phyloP scores from a whole-genome alignment of 2,797 vertebrate species.

The Halcyon smyrnensis region DNA sequence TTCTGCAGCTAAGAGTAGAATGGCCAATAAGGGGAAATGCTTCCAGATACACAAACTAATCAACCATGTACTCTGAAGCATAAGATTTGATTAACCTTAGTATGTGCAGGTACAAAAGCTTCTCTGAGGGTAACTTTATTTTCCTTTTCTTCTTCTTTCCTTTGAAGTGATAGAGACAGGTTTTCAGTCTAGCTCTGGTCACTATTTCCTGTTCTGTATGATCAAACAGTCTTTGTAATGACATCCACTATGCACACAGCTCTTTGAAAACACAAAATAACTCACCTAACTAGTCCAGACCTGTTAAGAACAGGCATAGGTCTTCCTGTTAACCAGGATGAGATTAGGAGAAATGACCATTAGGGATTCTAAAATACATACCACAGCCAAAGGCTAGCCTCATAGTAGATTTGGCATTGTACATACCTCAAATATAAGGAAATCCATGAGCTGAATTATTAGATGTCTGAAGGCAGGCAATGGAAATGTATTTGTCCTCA shows the following conservation, averaged over 20 bases:
- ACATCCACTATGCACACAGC: not conserved
- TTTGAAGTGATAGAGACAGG: constrained; percentile 8
- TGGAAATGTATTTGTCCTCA: not conserved
- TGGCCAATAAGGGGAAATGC: constrained; percentile 18
- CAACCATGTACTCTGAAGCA: constrained; percentile 34
- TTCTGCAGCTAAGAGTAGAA: constrained; percentile 2
- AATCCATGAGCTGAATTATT: not conserved
- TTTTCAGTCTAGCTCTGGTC: constrained; percentile 11
- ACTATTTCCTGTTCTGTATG: constrained; percentile 22
- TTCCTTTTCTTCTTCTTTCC: constrained; percentile 35
- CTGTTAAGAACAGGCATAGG: not conserved
- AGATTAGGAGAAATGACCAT: not conserved
- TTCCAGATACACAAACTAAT: constrained; percentile 43
- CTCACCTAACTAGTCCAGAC: not conserved
- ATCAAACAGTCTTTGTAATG: not conserved
- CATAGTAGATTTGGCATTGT: not conserved
- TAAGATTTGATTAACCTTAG: constrained; percentile 58
- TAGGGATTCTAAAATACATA: not conserved
- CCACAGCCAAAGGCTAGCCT: not conserved
- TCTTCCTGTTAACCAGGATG: not conserved
- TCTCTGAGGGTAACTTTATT: constrained; percentile 22
- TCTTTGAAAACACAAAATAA: not conserved
- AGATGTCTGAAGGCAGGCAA: not conserved
- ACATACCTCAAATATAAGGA: not conserved
- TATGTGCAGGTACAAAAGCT: not conserved